Conservation (phyloP, 2,888 invertebrate genomes). For the Omphaloscelis lunosa region DNA sequence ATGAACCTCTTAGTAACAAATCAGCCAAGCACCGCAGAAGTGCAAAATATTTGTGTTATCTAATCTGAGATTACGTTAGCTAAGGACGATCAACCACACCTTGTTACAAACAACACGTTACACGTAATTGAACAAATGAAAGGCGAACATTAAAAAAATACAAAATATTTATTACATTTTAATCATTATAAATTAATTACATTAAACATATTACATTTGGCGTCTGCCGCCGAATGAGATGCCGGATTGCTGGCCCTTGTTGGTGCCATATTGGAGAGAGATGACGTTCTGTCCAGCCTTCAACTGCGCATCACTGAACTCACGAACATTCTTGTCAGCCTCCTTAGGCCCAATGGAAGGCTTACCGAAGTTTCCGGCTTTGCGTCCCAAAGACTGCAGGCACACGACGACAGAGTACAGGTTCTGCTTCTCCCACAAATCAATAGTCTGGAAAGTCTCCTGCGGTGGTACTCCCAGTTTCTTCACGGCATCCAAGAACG, state of each 20-base stretch:
- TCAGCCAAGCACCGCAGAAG: conserved; percentile 24
- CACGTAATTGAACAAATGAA: conserved; percentile 68
- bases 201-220: conserved; percentile 94
- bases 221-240: conserved; percentile 98
- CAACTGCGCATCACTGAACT: conserved; percentile 98
- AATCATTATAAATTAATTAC: conserved; percentile 67
- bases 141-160: conserved; percentile 73
- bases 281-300: conserved; percentile 98
- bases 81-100: conserved; percentile 69
- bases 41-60: conserved; percentile 56
- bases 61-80: conserved; percentile 59
- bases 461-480: conserved; percentile 97
- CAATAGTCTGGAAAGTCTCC: conserved; percentile 99
- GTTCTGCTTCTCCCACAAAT: conserved; percentile 99
- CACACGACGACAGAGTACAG: conserved; percentile 99
- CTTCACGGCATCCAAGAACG: conserved; percentile 96
- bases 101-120: no score
- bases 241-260: conserved; percentile 98
- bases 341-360: conserved; percentile 99
- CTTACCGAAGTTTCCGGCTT: conserved; percentile 95
- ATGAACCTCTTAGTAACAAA: conserved; percentile 27
- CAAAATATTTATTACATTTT: conserved; percentile 79
- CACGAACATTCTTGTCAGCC: conserved; percentile 97
- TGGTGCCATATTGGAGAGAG: conserved; percentile 98
- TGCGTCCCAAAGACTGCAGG: conserved; percentile 97